phyloP scores from a whole-genome alignment of 2,797 vertebrate species.

The Nannoperca australis region DNA sequence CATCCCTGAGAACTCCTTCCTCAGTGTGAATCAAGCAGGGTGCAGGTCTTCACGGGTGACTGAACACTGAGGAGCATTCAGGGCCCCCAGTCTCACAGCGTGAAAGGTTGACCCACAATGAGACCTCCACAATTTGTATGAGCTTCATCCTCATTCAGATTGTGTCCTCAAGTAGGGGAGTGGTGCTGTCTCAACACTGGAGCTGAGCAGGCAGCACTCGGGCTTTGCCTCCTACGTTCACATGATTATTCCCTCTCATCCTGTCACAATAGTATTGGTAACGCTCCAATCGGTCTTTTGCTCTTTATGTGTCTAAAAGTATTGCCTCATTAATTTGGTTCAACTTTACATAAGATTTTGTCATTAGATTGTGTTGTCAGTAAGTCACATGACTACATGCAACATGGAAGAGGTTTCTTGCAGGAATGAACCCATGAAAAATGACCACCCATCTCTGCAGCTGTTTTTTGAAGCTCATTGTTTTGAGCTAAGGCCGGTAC shows the following conservation, averaged over 20 bases:
- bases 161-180: slow-evolving; percentile 71
- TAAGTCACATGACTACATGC: background rate
- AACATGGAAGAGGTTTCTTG: background rate
- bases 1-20: slow-evolving; percentile 76
- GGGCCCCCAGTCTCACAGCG: slow-evolving; percentile 66
- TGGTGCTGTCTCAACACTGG: slow-evolving; percentile 53
- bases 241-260: slow-evolving; percentile 63
- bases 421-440: background rate
- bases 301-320: slow-evolving; percentile 8
- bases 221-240: slow-evolving; percentile 41
- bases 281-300: slow-evolving; percentile 32
- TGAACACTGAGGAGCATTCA: slow-evolving; percentile 77
- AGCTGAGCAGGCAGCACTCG: slow-evolving; percentile 42
- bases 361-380: slow-evolving; percentile 2
- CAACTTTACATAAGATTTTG: slow-evolving; percentile 9
- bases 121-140: slow-evolving; percentile 70
- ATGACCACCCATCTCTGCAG: background rate
- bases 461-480: background rate
- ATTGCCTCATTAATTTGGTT: slow-evolving; percentile 6
- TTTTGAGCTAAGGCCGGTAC: background rate
- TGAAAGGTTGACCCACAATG: slow-evolving; percentile 80
- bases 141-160: slow-evolving; percentile 77
- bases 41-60: slow-evolving; percentile 79
- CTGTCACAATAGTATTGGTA: slow-evolving; percentile 39
- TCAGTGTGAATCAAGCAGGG: slow-evolving; percentile 64